Conservation (phyloP, 2,113 vertebrate genomes). For the Bos javanicus region DNA sequence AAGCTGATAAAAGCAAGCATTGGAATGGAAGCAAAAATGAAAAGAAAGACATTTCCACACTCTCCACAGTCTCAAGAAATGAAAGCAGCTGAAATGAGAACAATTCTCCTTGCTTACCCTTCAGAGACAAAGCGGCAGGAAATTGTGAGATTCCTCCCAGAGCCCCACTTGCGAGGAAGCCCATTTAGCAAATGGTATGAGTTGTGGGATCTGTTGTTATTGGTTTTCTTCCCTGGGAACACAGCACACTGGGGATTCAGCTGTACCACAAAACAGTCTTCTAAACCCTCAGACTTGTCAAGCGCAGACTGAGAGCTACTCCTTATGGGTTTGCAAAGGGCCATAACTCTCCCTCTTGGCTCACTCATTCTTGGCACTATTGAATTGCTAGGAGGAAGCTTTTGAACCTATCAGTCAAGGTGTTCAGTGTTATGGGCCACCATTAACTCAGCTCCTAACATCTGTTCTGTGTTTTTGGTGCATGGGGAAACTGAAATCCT, state of each 20-base stretch:
- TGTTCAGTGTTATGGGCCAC: not conserved
- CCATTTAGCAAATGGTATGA: constrained; percentile 62
- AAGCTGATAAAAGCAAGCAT: not conserved
- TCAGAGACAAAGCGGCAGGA: constrained; percentile 58
- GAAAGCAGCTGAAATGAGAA: constrained; percentile 33
- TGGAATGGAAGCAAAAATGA: constrained; percentile 6
- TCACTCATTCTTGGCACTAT: constrained; percentile 24
- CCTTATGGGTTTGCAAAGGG: constrained; percentile 54
- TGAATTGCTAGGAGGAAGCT: constrained; percentile 59
- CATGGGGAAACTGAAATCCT: constrained; percentile 25
- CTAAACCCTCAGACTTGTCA: constrained; percentile 70
- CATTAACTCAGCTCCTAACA: constrained; percentile 26
- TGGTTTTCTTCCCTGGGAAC: constrained; percentile 73
- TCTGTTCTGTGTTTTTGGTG: constrained; percentile 11
- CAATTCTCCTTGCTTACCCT: not conserved
- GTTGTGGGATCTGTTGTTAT: constrained; percentile 58
- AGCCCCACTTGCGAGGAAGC: constrained; percentile 59
- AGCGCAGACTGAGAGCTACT: constrained; percentile 55
- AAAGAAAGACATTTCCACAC: constrained; percentile 5
- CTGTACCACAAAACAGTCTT: constrained; percentile 65
- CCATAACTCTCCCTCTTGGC: constrained; percentile 65
- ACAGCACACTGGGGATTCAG: constrained; percentile 50
- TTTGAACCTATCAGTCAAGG: constrained; percentile 43
- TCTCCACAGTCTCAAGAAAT: constrained; percentile 1
- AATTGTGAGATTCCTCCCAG: constrained; percentile 62